Evolutionary conservation across 2,113 vertebrate genomes (phyloP), one percentile per base, ranked within the genome.

Genomic region (Sphyrna mokarran): DNA sequence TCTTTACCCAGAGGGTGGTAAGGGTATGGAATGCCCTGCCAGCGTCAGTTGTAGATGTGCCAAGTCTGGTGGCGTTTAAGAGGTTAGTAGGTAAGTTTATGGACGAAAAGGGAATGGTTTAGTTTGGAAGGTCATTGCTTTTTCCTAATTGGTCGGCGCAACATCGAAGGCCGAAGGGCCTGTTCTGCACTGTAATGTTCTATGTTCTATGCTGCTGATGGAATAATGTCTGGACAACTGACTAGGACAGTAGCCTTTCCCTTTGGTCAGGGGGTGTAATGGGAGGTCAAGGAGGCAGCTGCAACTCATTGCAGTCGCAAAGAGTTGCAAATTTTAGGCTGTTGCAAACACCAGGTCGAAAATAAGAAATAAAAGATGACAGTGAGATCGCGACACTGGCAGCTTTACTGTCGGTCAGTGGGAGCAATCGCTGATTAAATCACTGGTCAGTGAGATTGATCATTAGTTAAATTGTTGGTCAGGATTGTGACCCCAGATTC

Each of bases 271-370:
- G 78, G 13, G 3, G 68, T 91, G 29, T 86, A 94, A 68, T 63
- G 80, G 95, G 16, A 94, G 95, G 22, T 96, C 40, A 89, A 83
- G 91, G 96, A 85, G 96, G 61, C 61, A 37, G 29, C 63, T 93
- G 43, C 78, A 85, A 70, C 70, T 94, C 95, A 63, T 37, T 96
- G 69, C 91, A 95, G 80, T 89, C 37, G 43, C 11, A 6, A 0
- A n/a, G 72, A 1, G n/a, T 3, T 1, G 43, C 43, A 61, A 18
- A 20, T 43, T 70, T 29, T 16, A 7, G n/a, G 78, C n/a, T 37
- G 18, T 83, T 37, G 37, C 22, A 23, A 48, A 23, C 40, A 85
- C 20, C 37, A 13, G 78, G 37, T 83, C 33, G 37, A 83, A 83
- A 40, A 37, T 37, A 40, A 37, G 14, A n/a, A 83, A 83, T 33